Evolutionary conservation across 2,797 vertebrate genomes (phyloP), one percentile per base, ranked within the genome.

Genomic region (Centropyge bicolor): DNA sequence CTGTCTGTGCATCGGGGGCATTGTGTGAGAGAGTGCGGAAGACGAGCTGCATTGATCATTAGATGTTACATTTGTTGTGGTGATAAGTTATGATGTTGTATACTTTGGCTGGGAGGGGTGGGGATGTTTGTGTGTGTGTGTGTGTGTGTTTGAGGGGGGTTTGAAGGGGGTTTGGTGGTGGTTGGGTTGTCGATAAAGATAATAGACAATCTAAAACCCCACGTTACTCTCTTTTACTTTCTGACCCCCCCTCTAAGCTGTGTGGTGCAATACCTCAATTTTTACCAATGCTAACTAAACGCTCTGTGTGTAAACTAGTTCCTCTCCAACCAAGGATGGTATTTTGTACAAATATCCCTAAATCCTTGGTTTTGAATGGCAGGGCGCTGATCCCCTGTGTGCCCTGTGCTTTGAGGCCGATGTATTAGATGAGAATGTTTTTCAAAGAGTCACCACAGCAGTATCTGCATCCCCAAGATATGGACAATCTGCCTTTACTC

Each of bases 401-500:
- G 79, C 79, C 78, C 76, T 70, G 79, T 49, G 84, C 66, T 90
- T 86, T 80, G 72, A 89, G 72, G 73, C 79, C 27, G 8, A 83
- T 51, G 72, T 70, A 55, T 85, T 78, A 38, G 81, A 83, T 49
- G 70, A 82, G 71, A 89, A 76, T 82, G 82, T 78, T 82, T 83
- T 80, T 86, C 70, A 86, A 89, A 78, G 61, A 76, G 83, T 88
- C 81, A 83, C 85, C 88, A 85, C 81, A 89, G 73, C 35, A 43
- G 79, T 74, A 80, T 88, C 87, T 83, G 78, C 92, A 81, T 66
- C 87, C 86, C 86, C 85, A 52, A 88, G 79, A 92, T 85, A 91
- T 68, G 90, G 93, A 94, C 93, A 95, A 94, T 94, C 94, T 93
- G 91, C 93, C 92, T 95, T 88, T 85, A 90, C 89, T 94, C 92